Base-by-base conservation (phyloP, 2,888 invertebrate genomes). In the Lamellibrachia satsuma region DNA sequence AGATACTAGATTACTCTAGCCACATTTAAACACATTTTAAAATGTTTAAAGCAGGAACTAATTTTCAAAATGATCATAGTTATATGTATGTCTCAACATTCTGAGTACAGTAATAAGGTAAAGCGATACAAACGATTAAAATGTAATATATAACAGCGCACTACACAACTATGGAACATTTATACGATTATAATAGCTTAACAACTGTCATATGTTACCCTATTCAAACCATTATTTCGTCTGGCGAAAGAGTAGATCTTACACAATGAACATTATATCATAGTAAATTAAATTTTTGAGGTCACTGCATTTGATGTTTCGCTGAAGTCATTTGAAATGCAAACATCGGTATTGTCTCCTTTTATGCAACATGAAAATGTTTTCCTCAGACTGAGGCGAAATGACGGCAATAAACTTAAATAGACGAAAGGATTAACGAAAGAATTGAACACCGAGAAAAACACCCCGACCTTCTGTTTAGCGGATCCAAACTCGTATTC, bases 381-480 rank as follows among this genome's bases (percentile, higher is more conserved):
- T 75, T 75, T 75, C 75, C 75, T 75, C 75, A 75, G 75, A 75
- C 75, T 75, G 75, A 22, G 75, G 6, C 75, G 75, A 75, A 75
- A 75, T 4, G 75, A 22, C 75, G 75, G 75, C 75, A 75, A 4
- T 75, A 75, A n/a, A 75, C 3, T 15, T 75, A 75, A 15, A 75
- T 75, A 75, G 3, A 75, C 75, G 75, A 75, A 75, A 2, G 75
- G 75, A 22, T 75, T 75, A 75, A 75, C 75, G 75, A 75, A 75
- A 22, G 75, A 75, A 75, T 75, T 75, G 75, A 75, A 75, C 22
- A 75, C 75, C 6, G 75, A 11, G 1, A 75, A 75, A 75, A 22
- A 75, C 75, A 75, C 75, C 22, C 75, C 75, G 75, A 75, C 75
- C 75, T 75, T 75, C n/a, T 75, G 75, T n/a, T 75, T 75, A 75